Percentiles rank a stretch among this genome's conserved stretches.
Evolutionary conservation across 1,140 invertebrate genomes (phyloP).

Genomic region (Cyrtorhinus lividipennis): DNA sequence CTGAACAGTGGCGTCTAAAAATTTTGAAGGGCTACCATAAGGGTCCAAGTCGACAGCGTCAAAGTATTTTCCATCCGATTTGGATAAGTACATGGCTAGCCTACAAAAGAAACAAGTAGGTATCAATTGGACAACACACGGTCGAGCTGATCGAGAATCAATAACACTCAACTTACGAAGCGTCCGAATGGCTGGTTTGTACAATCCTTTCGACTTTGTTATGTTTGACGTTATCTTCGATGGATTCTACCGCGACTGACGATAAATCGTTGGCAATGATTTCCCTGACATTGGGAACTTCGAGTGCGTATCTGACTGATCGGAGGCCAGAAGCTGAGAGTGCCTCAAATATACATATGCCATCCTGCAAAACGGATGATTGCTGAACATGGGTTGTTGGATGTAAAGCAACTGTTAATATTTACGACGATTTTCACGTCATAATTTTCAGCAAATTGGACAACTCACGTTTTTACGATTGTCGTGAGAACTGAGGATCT

Average conservation of each 20-base stretch:
- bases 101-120: slow-evolving; percentile 36
- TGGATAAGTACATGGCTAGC: slow-evolving; percentile 69
- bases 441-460: slow-evolving; percentile 10
- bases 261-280: slow-evolving; percentile 93
- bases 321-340: slow-evolving; percentile 87
- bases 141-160: background rate
- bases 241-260: slow-evolving; percentile 68
- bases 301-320: slow-evolving; percentile 91
- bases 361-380: slow-evolving; percentile 35
- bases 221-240: slow-evolving; percentile 61
- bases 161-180: slow-evolving; percentile 43
- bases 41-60: slow-evolving; percentile 93
- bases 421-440: slow-evolving; percentile 16
- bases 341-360: slow-evolving; percentile 74
- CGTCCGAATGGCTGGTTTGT: slow-evolving; percentile 59
- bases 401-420: slow-evolving; percentile 10
- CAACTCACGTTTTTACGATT: no score
- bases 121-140: no score
- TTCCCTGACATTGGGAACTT: slow-evolving; percentile 64
- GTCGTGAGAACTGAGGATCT: no score
- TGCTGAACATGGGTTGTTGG: no score
- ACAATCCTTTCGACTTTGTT: slow-evolving; percentile 68
- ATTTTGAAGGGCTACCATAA: slow-evolving; percentile 87
- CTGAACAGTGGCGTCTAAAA: slow-evolving; percentile 85
- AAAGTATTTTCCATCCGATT: slow-evolving; percentile 49